Conservation (phyloP, 2,113 vertebrate genomes). For the Sakesphorus luctuosus region DNA sequence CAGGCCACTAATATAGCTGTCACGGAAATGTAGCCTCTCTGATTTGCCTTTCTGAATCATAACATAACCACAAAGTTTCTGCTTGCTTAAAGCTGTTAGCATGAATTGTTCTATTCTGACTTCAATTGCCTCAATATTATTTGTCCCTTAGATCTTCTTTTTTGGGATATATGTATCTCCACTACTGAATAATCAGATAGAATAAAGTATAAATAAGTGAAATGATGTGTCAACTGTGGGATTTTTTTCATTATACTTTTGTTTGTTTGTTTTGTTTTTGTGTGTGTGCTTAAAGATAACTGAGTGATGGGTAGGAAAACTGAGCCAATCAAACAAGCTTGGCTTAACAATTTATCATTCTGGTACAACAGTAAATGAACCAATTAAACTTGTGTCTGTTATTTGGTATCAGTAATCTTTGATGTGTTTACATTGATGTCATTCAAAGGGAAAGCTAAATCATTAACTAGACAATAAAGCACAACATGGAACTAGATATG, state of each 20-base stretch:
- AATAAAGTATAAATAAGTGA: background rate
- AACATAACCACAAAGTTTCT: background rate
- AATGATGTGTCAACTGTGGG: background rate
- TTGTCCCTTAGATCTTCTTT: background rate
- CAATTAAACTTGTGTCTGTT: background rate
- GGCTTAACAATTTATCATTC: background rate
- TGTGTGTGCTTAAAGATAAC: background rate
- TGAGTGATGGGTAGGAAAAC: background rate
- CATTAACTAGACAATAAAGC: constrained; percentile 10
- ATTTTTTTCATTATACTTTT: background rate
- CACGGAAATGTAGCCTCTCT: background rate
- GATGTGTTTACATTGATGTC: background rate
- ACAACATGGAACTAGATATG: background rate
- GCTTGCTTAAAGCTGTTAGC: background rate
- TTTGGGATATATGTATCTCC: background rate
- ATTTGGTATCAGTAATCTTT: background rate
- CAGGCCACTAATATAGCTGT: background rate
- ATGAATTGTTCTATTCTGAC: background rate
- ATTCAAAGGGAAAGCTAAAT: constrained; percentile 19
- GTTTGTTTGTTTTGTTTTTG: background rate
- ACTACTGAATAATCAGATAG: background rate
- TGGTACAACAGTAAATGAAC: background rate
- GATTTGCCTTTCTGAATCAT: background rate
- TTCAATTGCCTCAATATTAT: background rate
- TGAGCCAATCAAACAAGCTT: background rate